Base-by-base conservation (phyloP, 2,797 vertebrate species). In the Bovichtus diacanthus region DNA sequence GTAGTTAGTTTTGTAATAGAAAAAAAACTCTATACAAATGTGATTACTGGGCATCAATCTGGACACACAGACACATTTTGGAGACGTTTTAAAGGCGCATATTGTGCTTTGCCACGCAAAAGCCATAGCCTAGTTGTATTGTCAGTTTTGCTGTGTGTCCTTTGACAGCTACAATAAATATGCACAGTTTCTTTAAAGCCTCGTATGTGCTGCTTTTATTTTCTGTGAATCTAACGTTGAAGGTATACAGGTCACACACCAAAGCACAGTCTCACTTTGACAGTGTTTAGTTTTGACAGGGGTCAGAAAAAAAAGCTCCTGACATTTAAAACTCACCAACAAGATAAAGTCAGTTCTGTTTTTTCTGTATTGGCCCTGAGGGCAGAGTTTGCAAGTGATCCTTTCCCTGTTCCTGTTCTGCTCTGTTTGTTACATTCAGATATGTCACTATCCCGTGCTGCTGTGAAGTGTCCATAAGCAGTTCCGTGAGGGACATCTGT, bases 291-390 rank as follows among this genome's bases (percentile, higher is more conserved):
- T 70, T 82, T 66, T 80, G 88, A 88, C 69, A 84, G 72, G 51
- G 78, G 80, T 84, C 76, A 67, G 62, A 36, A 21, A 70, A 80
- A 62, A 82, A 71, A 61, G 51, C 77, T 88, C 67, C 78, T 88
- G 88, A 90, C 88, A 87, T 91, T 85, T 86, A 81, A 81, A 76
- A 41, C 80, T 76, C 81, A 51, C 63, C 6, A 19, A 88, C 72
- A 68, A 88, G 86, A 90, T 69, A 82, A 86, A 81, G 79, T 72
- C 83, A 66, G 58, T 5, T 25, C 51, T 80, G 76, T 75, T 31
- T 83, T 83, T 77, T 77, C 76, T 58, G 39, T 78, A 64, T 56
- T 68, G 55, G 29, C 70, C 85, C 83, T 80, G 4, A 0, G 83
- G 83, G 74, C 65, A 44, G 46, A 51, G 70, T 87, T 90, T 83